Percentiles rank a stretch among this genome's conserved stretches.
Evolutionary conservation across 2,797 vertebrate genomes (phyloP).

Genomic region (Poeciliopsis paucimaculata): DNA sequence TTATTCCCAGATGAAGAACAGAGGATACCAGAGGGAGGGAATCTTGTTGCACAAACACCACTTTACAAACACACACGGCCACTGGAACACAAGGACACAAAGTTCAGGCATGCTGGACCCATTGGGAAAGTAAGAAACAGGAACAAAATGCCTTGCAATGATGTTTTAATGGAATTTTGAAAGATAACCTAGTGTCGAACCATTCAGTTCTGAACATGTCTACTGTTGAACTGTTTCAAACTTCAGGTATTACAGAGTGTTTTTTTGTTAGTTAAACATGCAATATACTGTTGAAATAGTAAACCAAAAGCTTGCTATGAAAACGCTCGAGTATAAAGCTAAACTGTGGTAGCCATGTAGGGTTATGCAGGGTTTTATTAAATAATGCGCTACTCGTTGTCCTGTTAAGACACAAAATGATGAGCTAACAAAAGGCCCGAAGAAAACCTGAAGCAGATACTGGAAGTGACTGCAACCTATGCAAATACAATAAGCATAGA

Average conservation of each 20-base stretch:
- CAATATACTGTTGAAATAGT: slow-evolving; percentile 79
- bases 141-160: slow-evolving; percentile 82
- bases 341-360: slow-evolving; percentile 54
- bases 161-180: slow-evolving; percentile 86
- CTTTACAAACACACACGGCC: slow-evolving; percentile 37
- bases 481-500: slow-evolving; percentile 47
- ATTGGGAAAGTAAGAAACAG: slow-evolving; percentile 78
- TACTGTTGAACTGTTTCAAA: slow-evolving; percentile 73
- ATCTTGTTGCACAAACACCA: slow-evolving; percentile 29
- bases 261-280: slow-evolving; percentile 82
- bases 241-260: slow-evolving; percentile 76
- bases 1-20: slow-evolving; percentile 51
- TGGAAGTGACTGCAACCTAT: slow-evolving; percentile 74
- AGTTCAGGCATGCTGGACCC: slow-evolving; percentile 67
- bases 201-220: slow-evolving; percentile 75
- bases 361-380: slow-evolving; percentile 59
- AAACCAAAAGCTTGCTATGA: slow-evolving; percentile 70
- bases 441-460: slow-evolving; percentile 77
- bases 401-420: slow-evolving; percentile 64
- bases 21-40: slow-evolving; percentile 46
- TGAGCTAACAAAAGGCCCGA: slow-evolving; percentile 73
- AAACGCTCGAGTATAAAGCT: slow-evolving; percentile 64
- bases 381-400: slow-evolving; percentile 63
- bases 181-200: slow-evolving; percentile 77
- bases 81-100: slow-evolving; percentile 48